phyloP scores from a whole-genome alignment of 92 coral and sea anemone species.

The Umimayanthus chanpuru region DNA sequence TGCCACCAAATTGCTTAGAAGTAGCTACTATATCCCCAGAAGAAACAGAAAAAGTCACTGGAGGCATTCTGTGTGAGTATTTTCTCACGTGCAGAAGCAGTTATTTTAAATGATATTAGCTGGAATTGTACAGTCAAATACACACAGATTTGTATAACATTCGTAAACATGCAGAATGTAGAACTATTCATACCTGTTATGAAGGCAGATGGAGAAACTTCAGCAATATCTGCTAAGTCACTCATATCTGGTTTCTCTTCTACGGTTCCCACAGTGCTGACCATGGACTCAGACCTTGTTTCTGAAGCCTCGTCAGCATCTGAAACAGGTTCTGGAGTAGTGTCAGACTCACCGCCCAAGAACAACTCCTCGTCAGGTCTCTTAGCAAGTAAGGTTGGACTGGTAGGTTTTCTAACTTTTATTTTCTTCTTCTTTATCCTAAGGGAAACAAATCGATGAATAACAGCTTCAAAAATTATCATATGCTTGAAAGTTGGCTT shows the following conservation, averaged over 20 bases:
- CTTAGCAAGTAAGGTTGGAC: constrained; percentile 1
- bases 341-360: constrained; percentile 70
- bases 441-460: background rate
- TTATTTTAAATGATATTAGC: background rate
- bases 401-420: background rate
- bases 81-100: background rate
- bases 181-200: constrained; percentile 3
- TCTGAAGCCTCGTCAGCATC: constrained; percentile 71
- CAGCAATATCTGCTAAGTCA: background rate
- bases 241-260: background rate
- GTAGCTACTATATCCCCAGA: no score
- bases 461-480: no score
- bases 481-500: no score
- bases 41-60: background rate
- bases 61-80: background rate
- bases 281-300: constrained; percentile 57
- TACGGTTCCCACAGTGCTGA: constrained; percentile 53
- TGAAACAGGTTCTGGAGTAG: constrained; percentile 79
- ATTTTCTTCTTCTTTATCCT: constrained; percentile 23
- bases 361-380: constrained; percentile 45
- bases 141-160: background rate
- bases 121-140: no score
- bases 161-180: background rate
- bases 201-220: background rate
- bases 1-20: no score